Percentiles rank a stretch among this genome's conserved stretches.
Conservation (phyloP, 2,888 invertebrate genomes). For the Cryptocephalus primarius region DNA sequence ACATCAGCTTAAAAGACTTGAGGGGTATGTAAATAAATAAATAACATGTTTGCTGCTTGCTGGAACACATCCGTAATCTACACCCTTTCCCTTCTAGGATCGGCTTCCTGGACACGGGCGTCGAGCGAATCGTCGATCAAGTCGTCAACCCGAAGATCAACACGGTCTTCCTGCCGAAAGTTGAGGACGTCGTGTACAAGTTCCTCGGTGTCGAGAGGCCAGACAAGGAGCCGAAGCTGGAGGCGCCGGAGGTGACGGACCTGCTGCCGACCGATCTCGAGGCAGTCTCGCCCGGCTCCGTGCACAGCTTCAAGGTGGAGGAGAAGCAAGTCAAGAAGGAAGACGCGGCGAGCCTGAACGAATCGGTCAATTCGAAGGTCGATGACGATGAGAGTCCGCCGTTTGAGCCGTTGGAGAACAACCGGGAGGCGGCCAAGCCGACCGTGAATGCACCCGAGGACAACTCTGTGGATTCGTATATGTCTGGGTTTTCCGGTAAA, state of each 20-base stretch:
- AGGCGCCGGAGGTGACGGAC: conserved; percentile 28
- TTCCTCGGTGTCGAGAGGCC: conserved; percentile 73
- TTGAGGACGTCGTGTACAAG: conserved; percentile 82
- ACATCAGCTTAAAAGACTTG: too few relatives aligned
- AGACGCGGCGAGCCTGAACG: conserved; percentile 25
- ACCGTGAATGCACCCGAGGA: conserved; percentile 37
- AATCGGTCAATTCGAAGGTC: conserved; percentile 36
- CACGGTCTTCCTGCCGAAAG: conserved; percentile 77
- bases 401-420: conserved; percentile 48
- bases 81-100: conserved; percentile 46
- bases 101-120: conserved; percentile 80
- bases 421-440: conserved; percentile 10
- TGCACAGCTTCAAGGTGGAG: conserved; percentile 38
- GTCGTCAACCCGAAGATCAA: conserved; percentile 89
- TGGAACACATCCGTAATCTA: too few relatives aligned
- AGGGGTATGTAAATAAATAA: too few relatives aligned
- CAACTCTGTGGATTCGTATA: conserved; percentile 46
- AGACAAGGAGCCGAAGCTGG: conserved; percentile 5
- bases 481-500: conserved; percentile 44
- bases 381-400: conserved; percentile 56
- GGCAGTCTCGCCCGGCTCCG: conserved; percentile 69
- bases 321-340: conserved; percentile 15
- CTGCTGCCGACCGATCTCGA: conserved; percentile 67
- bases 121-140: conserved; percentile 91
- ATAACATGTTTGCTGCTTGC: too few relatives aligned